Base-by-base conservation (phyloP, 2,113 vertebrate species). In the Sapayoa aenigma region DNA sequence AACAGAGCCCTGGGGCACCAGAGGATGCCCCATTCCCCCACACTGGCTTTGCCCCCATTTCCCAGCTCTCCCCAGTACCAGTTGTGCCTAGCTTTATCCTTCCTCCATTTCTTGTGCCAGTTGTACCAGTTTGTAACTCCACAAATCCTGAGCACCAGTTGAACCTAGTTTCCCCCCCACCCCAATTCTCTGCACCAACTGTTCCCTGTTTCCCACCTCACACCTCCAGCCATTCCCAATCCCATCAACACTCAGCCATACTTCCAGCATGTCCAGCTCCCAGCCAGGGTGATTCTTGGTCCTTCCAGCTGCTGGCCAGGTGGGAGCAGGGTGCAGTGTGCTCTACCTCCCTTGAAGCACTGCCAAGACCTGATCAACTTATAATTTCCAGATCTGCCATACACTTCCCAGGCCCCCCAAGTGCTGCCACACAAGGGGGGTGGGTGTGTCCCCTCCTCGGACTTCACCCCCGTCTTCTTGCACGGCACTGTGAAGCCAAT, bases 391-490 rank as follows among this genome's bases (percentile, higher is more conserved):
- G 31, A 62, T 79, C 24, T 53, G 30, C 49, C 44, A 39, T 68
- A 25, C 0, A 16, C 31, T 83, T 86, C 76, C 62, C 35, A 56
- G 10, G 20, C 20, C 30, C 25, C 50, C 12, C 39, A 37, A 42
- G 35, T 5, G 35, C 65, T 24, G 6, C 35, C 11, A 24, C 5
- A 3, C 14, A 6, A 18, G 7, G 27, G 82, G 24, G 41, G 12
- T 21, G 46, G 46, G 46, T 47, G 3, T 12, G 35, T 23, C 52
- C 75, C 31, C 37, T 56, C n/a, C 55, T 24, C 1, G 3, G 56
- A 14, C 35, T 77, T 69, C 3, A 4, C 30, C 35, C 56, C 42
- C 14, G 0, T 46, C n/a, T 24, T 30, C 0, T 0, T 25, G 31
- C 14, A 6, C 28, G 28, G 11, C 14, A 4, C 49, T 21, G 9